These are phyloP conservation scores for Cottoperca gobio DNA, from an alignment of 2,797 vertebrate genomes.

Conservation along the genomic window DNA sequence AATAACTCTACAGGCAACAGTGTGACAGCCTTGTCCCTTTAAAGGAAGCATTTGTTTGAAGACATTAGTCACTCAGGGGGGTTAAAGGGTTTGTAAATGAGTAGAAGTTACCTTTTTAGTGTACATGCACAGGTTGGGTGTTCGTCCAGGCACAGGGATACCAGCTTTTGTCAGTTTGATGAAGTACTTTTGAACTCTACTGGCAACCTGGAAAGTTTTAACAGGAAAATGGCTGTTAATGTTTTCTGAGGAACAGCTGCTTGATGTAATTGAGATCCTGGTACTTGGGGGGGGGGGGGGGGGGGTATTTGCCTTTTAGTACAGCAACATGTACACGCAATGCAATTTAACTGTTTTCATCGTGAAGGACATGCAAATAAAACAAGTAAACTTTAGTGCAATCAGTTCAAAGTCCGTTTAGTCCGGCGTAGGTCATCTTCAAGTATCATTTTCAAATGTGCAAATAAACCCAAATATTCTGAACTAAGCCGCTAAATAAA, in stretches of 20 bases:
- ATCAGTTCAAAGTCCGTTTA: neutral
- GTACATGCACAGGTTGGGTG: slow-evolving; percentile 98
- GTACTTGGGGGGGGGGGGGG: slow-evolving; percentile 4
- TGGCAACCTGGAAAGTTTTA: slow-evolving; percentile 90
- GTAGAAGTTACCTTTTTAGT: slow-evolving; percentile 93
- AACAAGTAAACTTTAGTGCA: neutral
- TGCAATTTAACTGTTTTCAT: slow-evolving; percentile 13
- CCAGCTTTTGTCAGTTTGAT: slow-evolving; percentile 99
- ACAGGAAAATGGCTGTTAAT: slow-evolving; percentile 56
- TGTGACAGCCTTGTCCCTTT: no score
- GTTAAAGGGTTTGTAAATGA: slow-evolving; percentile 2
- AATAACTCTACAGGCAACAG: no score
- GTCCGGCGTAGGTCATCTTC: neutral
- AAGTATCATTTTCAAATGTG: neutral
- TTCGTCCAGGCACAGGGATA: slow-evolving; percentile 98
- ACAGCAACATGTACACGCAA: neutral
- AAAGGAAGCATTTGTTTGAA: neutral
- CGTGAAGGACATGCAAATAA: slow-evolving; percentile 6
- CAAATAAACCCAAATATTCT: slow-evolving; percentile 2
- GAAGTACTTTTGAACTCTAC: slow-evolving; percentile 99
- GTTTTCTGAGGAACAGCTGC: slow-evolving; percentile 45
- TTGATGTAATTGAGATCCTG: slow-evolving; percentile 40
- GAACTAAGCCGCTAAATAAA: neutral
- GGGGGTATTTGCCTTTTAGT: slow-evolving; percentile 18
- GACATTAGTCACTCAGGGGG: neutral